Conservation (phyloP, 2,797 vertebrate genomes). For the Rhinophrynus dorsalis region DNA sequence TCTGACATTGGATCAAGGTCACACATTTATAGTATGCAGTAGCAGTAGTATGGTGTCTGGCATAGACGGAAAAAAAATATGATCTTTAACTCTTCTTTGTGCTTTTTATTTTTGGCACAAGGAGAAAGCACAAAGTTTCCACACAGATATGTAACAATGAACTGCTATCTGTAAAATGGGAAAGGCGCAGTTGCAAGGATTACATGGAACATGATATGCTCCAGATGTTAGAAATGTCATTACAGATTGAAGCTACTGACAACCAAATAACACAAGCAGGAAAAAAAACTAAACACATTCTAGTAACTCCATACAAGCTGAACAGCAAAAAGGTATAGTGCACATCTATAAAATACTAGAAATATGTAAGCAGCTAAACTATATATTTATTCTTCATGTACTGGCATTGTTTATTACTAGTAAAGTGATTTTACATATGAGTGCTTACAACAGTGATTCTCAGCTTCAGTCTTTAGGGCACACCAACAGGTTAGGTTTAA, state of each 20-base stretch:
- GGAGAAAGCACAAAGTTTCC: background rate
- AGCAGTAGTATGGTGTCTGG: no score
- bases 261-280: conserved; percentile 15
- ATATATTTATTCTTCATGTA: no score
- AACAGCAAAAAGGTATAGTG: no score
- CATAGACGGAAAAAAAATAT: background rate
- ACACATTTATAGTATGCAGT: no score
- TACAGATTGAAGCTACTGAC: conserved; percentile 11
- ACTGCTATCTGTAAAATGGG: conserved; percentile 16
- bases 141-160: conserved; percentile 12
- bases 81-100: background rate
- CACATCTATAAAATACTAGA: no score
- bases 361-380: no score
- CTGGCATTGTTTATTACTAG: no score
- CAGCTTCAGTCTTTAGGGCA: no score
- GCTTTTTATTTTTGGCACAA: background rate
- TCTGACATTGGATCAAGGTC: no score
- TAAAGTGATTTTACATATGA: no score
- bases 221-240: conserved; percentile 41
- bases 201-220: conserved; percentile 27
- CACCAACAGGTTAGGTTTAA: no score
- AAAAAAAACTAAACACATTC: background rate
- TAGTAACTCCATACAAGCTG: background rate
- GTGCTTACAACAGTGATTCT: no score
- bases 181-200: conserved; percentile 17